Conservation (phyloP, 2,113 vertebrate species). For the Syngnathus typhle region DNA sequence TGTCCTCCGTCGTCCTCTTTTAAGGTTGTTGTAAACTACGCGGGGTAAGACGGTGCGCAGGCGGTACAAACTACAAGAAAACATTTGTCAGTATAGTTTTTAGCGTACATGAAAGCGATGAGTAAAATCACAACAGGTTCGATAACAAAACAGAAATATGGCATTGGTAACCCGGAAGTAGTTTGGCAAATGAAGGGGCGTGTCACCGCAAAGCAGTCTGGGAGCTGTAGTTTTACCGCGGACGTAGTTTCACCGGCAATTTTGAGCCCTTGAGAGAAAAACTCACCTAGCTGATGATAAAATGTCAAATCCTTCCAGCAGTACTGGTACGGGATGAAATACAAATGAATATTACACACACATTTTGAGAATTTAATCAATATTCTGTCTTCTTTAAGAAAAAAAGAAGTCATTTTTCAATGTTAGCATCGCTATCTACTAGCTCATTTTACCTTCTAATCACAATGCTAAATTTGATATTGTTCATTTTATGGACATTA, state of each 20-base stretch:
- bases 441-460: background rate
- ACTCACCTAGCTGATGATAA: background rate
- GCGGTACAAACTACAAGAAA: slow-evolving; percentile 7
- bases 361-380: background rate
- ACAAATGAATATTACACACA: background rate
- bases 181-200: background rate
- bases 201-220: slow-evolving; percentile 8
- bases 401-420: background rate
- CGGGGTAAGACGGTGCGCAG: slow-evolving; percentile 20
- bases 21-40: slow-evolving; percentile 2
- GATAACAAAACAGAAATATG: background rate
- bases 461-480: background rate
- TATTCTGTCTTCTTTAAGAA: background rate
- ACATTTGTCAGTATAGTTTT: slow-evolving; percentile 27
- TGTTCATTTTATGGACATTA: background rate
- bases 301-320: slow-evolving; percentile 17
- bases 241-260: background rate
- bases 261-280: background rate
- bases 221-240: slow-evolving; percentile 36
- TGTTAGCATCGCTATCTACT: too few relatives aligned
- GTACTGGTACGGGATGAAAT: background rate
- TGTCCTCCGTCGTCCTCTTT: slow-evolving; percentile 30
- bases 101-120: background rate
- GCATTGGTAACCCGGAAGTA: slow-evolving; percentile 17
- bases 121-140: background rate